Evolutionary conservation across 2,113 vertebrate species (phyloP).

Genomic region (Xyliphius kryptos): DNA sequence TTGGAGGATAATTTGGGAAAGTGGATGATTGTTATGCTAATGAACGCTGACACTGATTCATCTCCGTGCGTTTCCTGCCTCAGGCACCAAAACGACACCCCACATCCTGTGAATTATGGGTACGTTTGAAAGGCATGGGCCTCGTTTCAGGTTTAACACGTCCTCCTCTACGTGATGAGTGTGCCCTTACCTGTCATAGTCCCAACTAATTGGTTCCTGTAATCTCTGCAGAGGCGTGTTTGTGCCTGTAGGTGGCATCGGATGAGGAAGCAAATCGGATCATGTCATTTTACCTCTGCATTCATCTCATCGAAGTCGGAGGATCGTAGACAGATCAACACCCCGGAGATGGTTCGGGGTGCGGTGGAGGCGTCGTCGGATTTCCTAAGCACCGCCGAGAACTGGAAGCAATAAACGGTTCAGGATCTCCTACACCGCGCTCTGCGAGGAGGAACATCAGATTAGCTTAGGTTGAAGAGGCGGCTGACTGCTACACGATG

Average conservation of each 20-base stretch:
- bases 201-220: too few species aligned
- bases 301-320: background rate
- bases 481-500: background rate
- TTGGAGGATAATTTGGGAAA: background rate
- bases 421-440: background rate
- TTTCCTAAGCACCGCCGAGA: background rate
- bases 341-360: background rate
- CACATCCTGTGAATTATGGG: background rate
- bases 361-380: background rate
- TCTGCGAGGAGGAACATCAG: background rate
- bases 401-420: background rate
- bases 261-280: background rate
- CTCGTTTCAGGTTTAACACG: background rate
- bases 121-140: background rate
- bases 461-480: background rate
- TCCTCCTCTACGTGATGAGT: background rate
- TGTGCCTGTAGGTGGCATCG: background rate
- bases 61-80: background rate
- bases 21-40: background rate
- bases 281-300: background rate
- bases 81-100: too few species aligned
- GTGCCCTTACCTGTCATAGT: background rate
- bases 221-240: background rate
- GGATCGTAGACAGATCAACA: background rate
- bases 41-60: background rate